Conservation (phyloP, 2,888 invertebrate species). For the Andrena praecox region DNA sequence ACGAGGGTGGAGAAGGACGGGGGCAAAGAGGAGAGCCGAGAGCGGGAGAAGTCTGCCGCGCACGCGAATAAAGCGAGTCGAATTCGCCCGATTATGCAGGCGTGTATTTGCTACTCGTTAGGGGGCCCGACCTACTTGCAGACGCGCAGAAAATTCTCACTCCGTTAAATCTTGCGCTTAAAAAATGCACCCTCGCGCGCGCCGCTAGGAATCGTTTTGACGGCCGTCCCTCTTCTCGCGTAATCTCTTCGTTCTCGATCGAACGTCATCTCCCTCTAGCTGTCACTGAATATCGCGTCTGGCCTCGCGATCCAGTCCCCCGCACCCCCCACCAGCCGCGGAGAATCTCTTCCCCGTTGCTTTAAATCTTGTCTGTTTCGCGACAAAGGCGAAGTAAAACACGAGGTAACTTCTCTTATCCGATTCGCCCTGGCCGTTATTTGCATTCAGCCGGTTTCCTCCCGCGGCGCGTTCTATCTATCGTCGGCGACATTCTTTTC, state of each 20-base stretch:
- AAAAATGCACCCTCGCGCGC: conserved; percentile 37
- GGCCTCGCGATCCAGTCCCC: not conserved
- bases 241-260: not conserved
- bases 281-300: not conserved
- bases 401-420: conserved; percentile 58
- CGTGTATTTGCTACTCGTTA: conserved; percentile 53
- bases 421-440: conserved; percentile 70
- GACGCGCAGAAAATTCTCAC: conserved; percentile 10
- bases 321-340: not conserved
- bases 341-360: not conserved
- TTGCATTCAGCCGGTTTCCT: conserved; percentile 71
- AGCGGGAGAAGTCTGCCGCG: conserved; percentile 20
- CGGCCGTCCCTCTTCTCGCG: not conserved
- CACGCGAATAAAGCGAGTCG: conserved; percentile 37
- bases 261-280: not conserved
- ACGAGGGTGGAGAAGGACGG: conserved; percentile 2
- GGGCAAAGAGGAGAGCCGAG: not conserved
- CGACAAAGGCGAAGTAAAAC: conserved; percentile 63
- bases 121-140: conserved; percentile 47
- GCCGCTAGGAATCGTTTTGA: not conserved
- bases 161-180: conserved; percentile 11
- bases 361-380: conserved; percentile 38
- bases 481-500: conserved; percentile 54
- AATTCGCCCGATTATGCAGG: conserved; percentile 54
- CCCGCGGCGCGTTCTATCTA: conserved; percentile 27